A percentile compares a stretch with the other conserved stretches of the same genome.
phyloP scores from a whole-genome alignment of 2,113 vertebrate species.

The Aspidoscelis tigris region DNA sequence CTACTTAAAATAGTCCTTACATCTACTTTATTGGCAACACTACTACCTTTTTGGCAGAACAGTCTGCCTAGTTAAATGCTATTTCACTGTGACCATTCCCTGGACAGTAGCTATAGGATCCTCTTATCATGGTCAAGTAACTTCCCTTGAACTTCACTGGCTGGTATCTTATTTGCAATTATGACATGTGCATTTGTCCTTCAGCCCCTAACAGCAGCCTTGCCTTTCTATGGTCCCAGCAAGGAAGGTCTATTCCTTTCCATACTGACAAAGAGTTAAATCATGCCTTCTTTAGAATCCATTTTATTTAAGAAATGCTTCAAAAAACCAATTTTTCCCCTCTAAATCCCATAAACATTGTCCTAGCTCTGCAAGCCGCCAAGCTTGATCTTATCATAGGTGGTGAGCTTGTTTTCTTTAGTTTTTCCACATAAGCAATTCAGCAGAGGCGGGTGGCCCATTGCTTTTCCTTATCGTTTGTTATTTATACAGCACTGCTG shows the following conservation, averaged over 20 bases:
- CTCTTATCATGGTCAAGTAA: background rate
- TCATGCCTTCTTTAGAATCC: slow-evolving; percentile 29
- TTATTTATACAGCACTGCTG: slow-evolving; percentile 52
- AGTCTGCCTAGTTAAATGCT: no score
- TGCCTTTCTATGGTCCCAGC: background rate
- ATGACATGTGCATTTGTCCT: background rate
- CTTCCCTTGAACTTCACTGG: no score
- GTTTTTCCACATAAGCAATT: slow-evolving; percentile 43
- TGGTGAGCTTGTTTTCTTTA: slow-evolving; percentile 36
- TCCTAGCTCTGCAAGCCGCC: slow-evolving; percentile 45
- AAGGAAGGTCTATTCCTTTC: slow-evolving; percentile 15
- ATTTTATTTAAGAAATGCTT: slow-evolving; percentile 46
- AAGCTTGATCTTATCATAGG: slow-evolving; percentile 56
- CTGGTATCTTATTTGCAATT: no score
- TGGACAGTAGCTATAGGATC: no score
- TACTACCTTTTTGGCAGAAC: no score
- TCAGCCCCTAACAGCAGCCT: slow-evolving; percentile 7
- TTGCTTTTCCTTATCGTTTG: slow-evolving; percentile 61
- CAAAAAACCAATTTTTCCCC: slow-evolving; percentile 26
- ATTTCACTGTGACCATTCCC: no score
- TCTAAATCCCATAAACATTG: slow-evolving; percentile 41
- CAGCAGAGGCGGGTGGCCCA: slow-evolving; percentile 37
- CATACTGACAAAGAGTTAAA: slow-evolving; percentile 22
- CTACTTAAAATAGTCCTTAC: no score
- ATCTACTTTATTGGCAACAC: no score